phyloP scores from a whole-genome alignment of 2,113 vertebrate species.

The Catagonus wagneri region DNA sequence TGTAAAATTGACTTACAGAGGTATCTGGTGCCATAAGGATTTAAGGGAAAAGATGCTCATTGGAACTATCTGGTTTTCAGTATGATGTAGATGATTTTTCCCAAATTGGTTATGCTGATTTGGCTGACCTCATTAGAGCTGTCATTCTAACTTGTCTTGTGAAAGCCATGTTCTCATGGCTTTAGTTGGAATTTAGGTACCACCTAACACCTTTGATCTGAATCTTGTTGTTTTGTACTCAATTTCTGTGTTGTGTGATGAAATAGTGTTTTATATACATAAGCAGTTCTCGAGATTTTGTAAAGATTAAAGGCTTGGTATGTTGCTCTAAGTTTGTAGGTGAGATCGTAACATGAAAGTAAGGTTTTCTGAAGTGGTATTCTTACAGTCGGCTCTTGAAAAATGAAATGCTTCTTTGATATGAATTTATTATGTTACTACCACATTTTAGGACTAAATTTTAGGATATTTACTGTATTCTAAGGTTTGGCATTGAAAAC shows the following conservation, averaged over 20 bases:
- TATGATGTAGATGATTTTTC: constrained; percentile 28
- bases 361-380: constrained; percentile 39
- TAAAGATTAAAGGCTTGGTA: background rate
- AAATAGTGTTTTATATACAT: constrained; percentile 18
- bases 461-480: constrained; percentile 29
- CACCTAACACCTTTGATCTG: constrained; percentile 27
- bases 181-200: constrained; percentile 51
- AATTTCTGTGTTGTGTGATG: constrained; percentile 41
- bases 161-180: constrained; percentile 9
- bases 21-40: background rate
- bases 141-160: constrained; percentile 61
- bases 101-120: background rate
- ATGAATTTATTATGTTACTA: constrained; percentile 36
- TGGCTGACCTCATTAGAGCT: constrained; percentile 25
- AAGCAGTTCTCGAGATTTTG: constrained; percentile 49
- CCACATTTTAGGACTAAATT: constrained; percentile 44
- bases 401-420: constrained; percentile 57
- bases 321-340: background rate
- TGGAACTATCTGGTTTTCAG: background rate
- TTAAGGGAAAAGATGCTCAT: background rate
- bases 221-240: constrained; percentile 43
- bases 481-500: background rate
- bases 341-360: constrained; percentile 49
- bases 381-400: constrained; percentile 38
- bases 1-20: constrained; percentile 11